Evolutionary conservation across 2,113 vertebrate species (phyloP), one percentile per base, ranked within the genome.

Genomic region (Gambusia holbrooki): DNA sequence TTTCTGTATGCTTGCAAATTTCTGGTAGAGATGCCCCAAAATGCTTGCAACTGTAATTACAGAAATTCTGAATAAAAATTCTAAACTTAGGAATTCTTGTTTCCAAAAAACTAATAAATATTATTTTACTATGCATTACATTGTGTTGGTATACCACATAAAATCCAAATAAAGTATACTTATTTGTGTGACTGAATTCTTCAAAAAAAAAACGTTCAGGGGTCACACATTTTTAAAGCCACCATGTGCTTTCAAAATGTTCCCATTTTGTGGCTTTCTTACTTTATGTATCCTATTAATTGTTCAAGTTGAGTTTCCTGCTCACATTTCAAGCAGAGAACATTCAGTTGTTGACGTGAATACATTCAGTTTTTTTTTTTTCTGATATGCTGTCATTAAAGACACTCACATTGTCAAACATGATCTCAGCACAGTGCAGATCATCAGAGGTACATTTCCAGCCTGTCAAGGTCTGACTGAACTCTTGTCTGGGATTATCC

Each of bases 401-500:
- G 75, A 66, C 62, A 1, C 40, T 79, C 72, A 37, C n/a, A 61
- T 73, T 28, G 70, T 58, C 76, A 76, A 62, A 81, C 14, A 45
- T 85, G 84, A 88, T 84, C 84, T 92, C 77, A 87, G 76, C 74
- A 79, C 71, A 40, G 54, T 45, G 54, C 77, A 33, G 75, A 69
- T 64, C 33, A 30, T 81, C 76, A 76, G 66, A 81, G 67, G 25
- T 58, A n/a, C 71, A 74, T 90, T 77, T 88, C 80, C 86, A 85
- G 81, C 88, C 79, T 87, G 90, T 91, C 85, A 89, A 78, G 89
- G 83, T 86, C 75, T 88, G 81, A 91, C 73, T 37, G 35, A 80
- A 82, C 80, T 69, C 85, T 67, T 10, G 9, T 63, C 33, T 71
- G 61, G 67, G 60, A 80, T 80, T 72, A 29, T 77, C 85, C 83